Base-by-base conservation (phyloP, 1,140 invertebrate species). In the Drosophila littoralis region DNA sequence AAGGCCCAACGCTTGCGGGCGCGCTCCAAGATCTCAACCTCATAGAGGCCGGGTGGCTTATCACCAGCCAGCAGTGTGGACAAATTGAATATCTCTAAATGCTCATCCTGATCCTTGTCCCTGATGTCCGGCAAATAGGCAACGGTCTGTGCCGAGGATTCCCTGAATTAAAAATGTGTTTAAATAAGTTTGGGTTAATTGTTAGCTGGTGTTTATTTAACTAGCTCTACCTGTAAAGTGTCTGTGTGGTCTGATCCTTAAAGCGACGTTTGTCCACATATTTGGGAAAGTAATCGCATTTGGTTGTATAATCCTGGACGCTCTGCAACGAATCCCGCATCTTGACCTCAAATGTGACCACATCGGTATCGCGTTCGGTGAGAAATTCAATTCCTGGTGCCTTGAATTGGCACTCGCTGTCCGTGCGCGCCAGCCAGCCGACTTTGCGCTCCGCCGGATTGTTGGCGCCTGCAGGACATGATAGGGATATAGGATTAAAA, bases 61-160 rank as follows among this genome's bases (percentile, higher is more conserved):
- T 81, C 65, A 2, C 80, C 81, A 0, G 69, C 10, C 36, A 92
- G 64, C 5, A 91, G 22, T 1, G 59, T 71, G 12, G 91, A 43
- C 33, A 92, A 40, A 13, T 77, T 79, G 28, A 88, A 92, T 0
- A 92, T 54, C 58, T 92, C 92, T 0, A 91, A 10, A 1, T 15
- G 48, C 45, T 79, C 63, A 5, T 45, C 69, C 8, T 63, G 43
- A 0, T 82, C 79, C 6, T 84, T 75, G 42, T 93, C 75, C 5
- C 93, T 91, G 76, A 94, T 93, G 12, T 93, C 91, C 0, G 92
- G 92, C 35, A 95, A 94, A 63, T 95, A 97, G 1, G 96, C 95
- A 50, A 94, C 83, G 1, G 96, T 97, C 92, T 97, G 96, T 15
- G 95, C 93, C 66, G 96, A 96, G 13, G 94, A 95, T 81, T 97